These are phyloP conservation scores for Salticus scenicus DNA, from an alignment of 2,888 invertebrate genomes.

Conservation along the genomic window DNA sequence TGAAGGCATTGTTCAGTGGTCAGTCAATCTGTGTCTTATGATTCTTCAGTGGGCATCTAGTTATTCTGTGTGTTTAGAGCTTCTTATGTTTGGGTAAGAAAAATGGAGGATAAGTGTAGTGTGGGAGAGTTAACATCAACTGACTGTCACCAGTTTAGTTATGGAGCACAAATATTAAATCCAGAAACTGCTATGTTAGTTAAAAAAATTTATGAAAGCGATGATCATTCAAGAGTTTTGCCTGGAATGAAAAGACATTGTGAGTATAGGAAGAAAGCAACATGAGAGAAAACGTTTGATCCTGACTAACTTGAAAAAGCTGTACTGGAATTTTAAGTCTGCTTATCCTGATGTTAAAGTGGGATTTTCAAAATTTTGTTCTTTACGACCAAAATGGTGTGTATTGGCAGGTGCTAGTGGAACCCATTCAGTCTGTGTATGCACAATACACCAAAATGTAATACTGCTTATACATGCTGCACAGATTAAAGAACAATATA, in stretches of 20 bases:
- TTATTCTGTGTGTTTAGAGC: not conserved
- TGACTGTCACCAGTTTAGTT: not conserved
- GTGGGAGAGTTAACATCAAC: not conserved
- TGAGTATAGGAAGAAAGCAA: not conserved
- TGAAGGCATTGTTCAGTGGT: no score
- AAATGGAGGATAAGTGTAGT: no score
- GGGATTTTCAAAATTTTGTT: constrained; percentile 41
- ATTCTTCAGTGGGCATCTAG: no score
- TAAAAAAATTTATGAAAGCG: constrained; percentile 12
- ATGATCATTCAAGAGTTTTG: not conserved
- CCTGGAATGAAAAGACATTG: constrained; percentile 5
- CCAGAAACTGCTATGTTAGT: not conserved
- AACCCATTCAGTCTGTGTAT: constrained; percentile 19
- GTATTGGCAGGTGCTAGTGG: constrained; percentile 22
- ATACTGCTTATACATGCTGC: not conserved
- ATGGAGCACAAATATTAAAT: not conserved
- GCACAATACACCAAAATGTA: constrained; percentile 21
- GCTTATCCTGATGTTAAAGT: constrained; percentile 27
- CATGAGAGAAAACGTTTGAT: constrained; percentile 30
- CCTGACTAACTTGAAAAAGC: constrained; percentile 4
- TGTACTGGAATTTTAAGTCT: constrained; percentile 18
- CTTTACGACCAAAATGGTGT: constrained; percentile 34
- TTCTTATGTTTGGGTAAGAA: no score
- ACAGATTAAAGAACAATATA: not conserved
- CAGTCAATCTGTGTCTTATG: no score